Conservation (phyloP, 2,888 invertebrate genomes). For the Parelbella ahira region DNA sequence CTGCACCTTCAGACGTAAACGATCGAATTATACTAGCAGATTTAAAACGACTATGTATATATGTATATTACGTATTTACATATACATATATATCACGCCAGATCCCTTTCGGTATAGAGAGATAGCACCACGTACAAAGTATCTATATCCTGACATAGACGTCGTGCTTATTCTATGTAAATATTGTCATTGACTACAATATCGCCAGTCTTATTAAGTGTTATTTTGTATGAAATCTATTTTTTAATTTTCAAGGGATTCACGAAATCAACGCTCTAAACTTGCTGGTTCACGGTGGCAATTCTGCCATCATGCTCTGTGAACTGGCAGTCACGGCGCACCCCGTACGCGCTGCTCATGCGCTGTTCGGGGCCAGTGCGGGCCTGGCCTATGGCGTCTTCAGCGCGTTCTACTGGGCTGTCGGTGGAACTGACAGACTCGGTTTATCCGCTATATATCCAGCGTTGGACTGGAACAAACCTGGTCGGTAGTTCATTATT, state of each 20-base stretch:
- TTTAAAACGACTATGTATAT: no score
- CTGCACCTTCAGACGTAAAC: background rate
- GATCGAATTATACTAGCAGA: no score
- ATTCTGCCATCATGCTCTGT: slow-evolving; percentile 86
- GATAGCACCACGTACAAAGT: no score
- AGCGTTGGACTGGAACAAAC: slow-evolving; percentile 87
- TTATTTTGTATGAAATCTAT: no score
- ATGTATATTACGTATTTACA: no score
- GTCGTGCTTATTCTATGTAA: no score
- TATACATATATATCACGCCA: no score
- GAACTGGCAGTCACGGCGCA: slow-evolving; percentile 87
- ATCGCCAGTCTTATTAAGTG: no score
- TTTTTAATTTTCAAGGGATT: slow-evolving; percentile 70
- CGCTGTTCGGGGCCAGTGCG: slow-evolving; percentile 82
- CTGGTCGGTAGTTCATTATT: slow-evolving; percentile 44
- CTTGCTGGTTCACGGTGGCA: slow-evolving; percentile 86
- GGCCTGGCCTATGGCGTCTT: slow-evolving; percentile 77
- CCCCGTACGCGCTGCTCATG: slow-evolving; percentile 84
- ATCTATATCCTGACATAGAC: no score
- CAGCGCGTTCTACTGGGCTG: slow-evolving; percentile 71
- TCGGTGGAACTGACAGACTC: slow-evolving; percentile 67
- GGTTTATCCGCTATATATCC: slow-evolving; percentile 86
- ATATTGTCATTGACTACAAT: no score
- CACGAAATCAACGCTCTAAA: slow-evolving; percentile 84
- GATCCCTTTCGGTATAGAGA: no score